Conservation (phyloP, 2,888 invertebrate species). For the Drosophila nr. perissopoda region DNA sequence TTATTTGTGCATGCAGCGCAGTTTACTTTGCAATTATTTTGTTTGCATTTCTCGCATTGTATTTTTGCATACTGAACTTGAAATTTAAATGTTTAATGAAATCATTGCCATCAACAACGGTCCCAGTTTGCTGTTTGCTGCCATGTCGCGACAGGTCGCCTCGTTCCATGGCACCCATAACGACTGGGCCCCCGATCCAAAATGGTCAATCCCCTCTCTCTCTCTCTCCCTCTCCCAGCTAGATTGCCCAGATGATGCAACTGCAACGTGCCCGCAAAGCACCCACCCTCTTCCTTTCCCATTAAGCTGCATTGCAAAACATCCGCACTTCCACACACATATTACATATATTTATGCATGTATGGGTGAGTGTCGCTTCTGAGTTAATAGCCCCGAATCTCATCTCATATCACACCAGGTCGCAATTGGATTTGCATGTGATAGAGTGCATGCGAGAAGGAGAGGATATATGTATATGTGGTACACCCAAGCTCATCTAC, state of each 20-base stretch:
- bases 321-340: slow-evolving; percentile 22
- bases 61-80: slow-evolving; percentile 63
- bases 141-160: slow-evolving; percentile 34
- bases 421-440: slow-evolving; percentile 19
- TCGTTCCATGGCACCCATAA: slow-evolving; percentile 5
- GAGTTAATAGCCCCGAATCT: slow-evolving; percentile 32
- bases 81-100: slow-evolving; percentile 78
- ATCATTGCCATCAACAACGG: slow-evolving; percentile 65
- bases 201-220: slow-evolving; percentile 25
- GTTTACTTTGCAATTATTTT: slow-evolving; percentile 10
- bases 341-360: not conserved
- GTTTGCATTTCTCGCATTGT: slow-evolving; percentile 3
- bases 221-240: not conserved
- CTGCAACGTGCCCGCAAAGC: slow-evolving; percentile 6
- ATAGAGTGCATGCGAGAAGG: not conserved
- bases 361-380: slow-evolving; percentile 22
- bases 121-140: slow-evolving; percentile 23
- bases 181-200: slow-evolving; percentile 2
- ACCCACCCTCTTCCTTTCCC: not conserved
- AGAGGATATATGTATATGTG: not conserved
- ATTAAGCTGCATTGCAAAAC: slow-evolving; percentile 5
- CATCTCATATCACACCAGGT: slow-evolving; percentile 18
- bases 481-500: not conserved
- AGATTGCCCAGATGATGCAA: slow-evolving; percentile 44
- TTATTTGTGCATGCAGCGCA: slow-evolving; percentile 14